Base-by-base conservation (phyloP, 2,888 invertebrate genomes). In the Philereme vetulata region DNA sequence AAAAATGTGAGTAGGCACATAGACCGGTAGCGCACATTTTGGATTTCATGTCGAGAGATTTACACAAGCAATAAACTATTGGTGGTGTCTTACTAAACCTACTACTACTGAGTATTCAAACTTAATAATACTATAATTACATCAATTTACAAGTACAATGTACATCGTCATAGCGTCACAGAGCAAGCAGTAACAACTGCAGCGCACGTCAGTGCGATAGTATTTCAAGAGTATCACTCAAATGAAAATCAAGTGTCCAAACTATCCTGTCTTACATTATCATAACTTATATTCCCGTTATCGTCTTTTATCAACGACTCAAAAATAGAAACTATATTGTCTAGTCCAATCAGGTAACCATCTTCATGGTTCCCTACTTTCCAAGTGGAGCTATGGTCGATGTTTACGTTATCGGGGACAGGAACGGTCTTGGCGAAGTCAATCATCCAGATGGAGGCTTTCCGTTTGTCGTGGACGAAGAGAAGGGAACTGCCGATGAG, bases 281-380 rank as follows among this genome's bases (percentile, higher is more conserved):
- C 76, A 70, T 85, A 88, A 64, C 85, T 89, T 64, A 88, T 80
- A 68, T 88, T 88, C 4, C 86, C 88, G 62, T 90, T 90, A 62
- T 85, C 88, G 60, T 91, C 90, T 70, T 88, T 84, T 56, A 93
- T 83, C 72, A 96, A 93, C 42, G 94, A 94, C 78, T 94, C 93
- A 75, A 98, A 97, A 71, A 98, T 96, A 68, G 96, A 95, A 73
- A 98, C 96, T 67, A 98, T 93, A 90, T 98, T 98, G 80, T 97
- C 96, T 52, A 98, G 93, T 63, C 98, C 98, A 67, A 97, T 96
- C 71, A 98, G 93, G 90, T 98, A 98, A 65, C 98, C 98, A 80
- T 98, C 98, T 92, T 98, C 98, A 81, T 98, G 98, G 86, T 98
- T 98, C 45, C 98, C 98, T 62, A 98, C 98, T 79, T 95, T 95